Evolutionary conservation across 2,888 invertebrate genomes (phyloP), one percentile per base, ranked within the genome.

Genomic region (Magallana nippona): DNA sequence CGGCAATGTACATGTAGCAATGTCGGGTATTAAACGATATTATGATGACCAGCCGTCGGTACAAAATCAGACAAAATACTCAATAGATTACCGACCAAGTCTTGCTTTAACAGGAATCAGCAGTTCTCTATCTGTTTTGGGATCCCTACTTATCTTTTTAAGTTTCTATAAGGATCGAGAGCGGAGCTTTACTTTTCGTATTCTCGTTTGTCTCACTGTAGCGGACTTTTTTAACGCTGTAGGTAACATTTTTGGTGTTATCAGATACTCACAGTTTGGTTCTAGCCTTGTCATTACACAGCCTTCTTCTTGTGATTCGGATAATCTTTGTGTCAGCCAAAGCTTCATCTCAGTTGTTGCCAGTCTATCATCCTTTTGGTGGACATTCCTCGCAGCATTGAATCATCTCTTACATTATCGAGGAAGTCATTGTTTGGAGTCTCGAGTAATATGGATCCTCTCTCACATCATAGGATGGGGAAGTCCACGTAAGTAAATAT

Each of bases 281-380:
- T 15, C 22, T 27, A n/a, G n/a, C 8, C n/a, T 60, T 3, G 32
- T 71, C 15, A 27, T 71, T 32, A 32, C 22, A 13, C 15, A 71
- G 0, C 15, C 22, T 27, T 11, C 22, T 2, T 15, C 27, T 3
- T 71, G 71, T 71, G 71, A 71, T 71, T 32, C 32, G 22, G 71
- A 71, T 2, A 22, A 27, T 71, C 71, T 71, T 27, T 71, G 71
- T 71, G 71, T 71, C 13, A 71, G 22, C 15, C 71, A 71, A 22
- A 71, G 71, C 32, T 71, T 71, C 27, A 71, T 71, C 13, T 8
- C 71, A 15, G 71, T 71, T 3, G 13, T 71, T 32, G 27, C 71
- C 3, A 27, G 71, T 71, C 27, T 71, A 32, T 11, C 71, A 22
- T 71, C 71, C 2, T 71, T 71, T 15, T 71, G 71, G 71, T 71